Evolutionary conservation across 2,113 vertebrate species (phyloP), one percentile per base, ranked within the genome.

Genomic region (Nibea albiflora): DNA sequence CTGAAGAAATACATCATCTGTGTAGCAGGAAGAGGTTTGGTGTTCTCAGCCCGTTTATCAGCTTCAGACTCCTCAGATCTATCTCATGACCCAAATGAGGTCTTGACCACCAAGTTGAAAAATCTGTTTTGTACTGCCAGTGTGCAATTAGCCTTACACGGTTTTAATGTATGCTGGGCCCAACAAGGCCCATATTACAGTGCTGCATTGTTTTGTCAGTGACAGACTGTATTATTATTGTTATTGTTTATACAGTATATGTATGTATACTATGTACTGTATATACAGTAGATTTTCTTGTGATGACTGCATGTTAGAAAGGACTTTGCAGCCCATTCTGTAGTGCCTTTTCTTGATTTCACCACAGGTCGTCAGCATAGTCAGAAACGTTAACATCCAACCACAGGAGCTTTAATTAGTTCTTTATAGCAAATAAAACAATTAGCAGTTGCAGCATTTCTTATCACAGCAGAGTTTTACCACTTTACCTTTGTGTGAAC

Each of bases 401-500:
- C 57, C 22, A 19, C n/a, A n/a, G 50, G 39, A 20, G 1, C 2
- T 28, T 71, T 62, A 44, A 76, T 70, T 62, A 39, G 44, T 42
- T 67, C n/a, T 56, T 50, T 6, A 78, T 47, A 53, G 20, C 4
- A 58, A 80, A 67, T 56, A 15, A 71, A 76, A 69, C 20, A 62
- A 83, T 73, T 60, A 65, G 39, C 24, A 73, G 57, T 60, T 58
- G 35, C 57, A 66, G 15, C 61, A 5, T 20, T 65, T 12, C 14
- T 77, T 17, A 49, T 58, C 63, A 49, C 49, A 81, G 46, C 62
- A 5, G 26, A 44, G 62, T 47, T 42, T 42, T 56, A 35, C 39
- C 58, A 67, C 42, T 39, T 79, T 67, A 49, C 58, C 16, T 67
- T 46, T 39, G 7, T 54, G 78, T 49, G 26, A 72, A 81, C 39